Evolutionary conservation across 2,113 vertebrate genomes (phyloP).

Genomic region (Apteryx mantelli): DNA sequence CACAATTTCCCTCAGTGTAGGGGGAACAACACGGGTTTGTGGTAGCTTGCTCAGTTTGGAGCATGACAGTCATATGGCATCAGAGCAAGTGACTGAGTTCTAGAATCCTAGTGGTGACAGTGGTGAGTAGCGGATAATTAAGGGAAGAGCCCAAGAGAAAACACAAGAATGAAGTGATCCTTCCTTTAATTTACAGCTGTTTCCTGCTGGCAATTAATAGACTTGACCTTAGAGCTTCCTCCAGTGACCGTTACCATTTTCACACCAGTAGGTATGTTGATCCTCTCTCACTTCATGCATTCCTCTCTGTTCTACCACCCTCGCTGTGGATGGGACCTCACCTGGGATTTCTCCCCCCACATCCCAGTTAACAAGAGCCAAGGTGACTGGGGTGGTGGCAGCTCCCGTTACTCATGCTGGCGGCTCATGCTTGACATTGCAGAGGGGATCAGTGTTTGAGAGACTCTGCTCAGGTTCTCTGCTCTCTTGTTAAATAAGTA

Average conservation of each 20-base stretch:
- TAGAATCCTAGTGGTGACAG: background rate
- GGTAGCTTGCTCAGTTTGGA: background rate
- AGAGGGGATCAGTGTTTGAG: background rate
- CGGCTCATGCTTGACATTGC: background rate
- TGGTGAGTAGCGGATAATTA: background rate
- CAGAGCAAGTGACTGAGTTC: background rate
- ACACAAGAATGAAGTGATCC: background rate
- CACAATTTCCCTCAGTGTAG: accelerated
- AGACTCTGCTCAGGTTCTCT: background rate
- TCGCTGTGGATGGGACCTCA: background rate
- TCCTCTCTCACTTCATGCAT: accelerated
- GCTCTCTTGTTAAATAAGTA: background rate
- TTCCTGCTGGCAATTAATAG: background rate
- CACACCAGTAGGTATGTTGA: background rate
- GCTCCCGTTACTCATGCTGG: background rate
- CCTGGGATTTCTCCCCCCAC: background rate
- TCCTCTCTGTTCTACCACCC: background rate
- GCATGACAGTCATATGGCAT: background rate
- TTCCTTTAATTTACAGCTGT: background rate
- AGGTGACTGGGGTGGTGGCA: background rate
- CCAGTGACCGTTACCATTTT: accelerated
- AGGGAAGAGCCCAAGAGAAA: background rate
- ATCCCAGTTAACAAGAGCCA: background rate
- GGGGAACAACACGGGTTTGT: background rate
- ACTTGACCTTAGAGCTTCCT: background rate